A percentile compares a stretch with the other conserved stretches of the same genome.
phyloP scores from a whole-genome alignment of 2,113 vertebrate species.

The Phyllostomus discolor region DNA sequence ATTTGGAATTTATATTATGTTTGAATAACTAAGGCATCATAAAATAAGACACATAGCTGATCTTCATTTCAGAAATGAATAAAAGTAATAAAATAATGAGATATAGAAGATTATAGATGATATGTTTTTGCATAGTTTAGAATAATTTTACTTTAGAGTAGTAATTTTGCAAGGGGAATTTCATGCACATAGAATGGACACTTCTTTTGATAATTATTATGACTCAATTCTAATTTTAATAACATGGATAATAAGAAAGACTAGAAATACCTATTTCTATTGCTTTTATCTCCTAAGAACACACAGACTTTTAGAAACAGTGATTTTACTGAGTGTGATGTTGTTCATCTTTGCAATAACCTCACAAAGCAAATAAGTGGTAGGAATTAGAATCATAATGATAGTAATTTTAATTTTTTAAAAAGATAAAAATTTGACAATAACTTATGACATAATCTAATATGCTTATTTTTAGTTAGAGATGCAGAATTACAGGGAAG shows the following conservation, averaged over 20 bases:
- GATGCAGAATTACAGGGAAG: neutral
- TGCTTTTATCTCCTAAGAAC: neutral
- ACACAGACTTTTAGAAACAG: slow-evolving; percentile 40
- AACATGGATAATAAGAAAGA: slow-evolving; percentile 8
- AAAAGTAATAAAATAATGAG: slow-evolving; percentile 61
- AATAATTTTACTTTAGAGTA: slow-evolving; percentile 47
- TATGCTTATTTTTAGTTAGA: neutral
- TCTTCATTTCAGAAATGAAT: slow-evolving; percentile 59
- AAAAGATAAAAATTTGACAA: neutral
- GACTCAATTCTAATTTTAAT: neutral
- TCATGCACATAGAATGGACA: slow-evolving; percentile 4
- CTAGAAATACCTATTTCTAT: neutral
- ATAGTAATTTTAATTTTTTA: neutral
- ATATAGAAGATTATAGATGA: slow-evolving; percentile 46
- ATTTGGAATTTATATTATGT: slow-evolving; percentile 49
- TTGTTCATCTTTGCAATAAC: neutral
- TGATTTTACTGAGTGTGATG: slow-evolving; percentile 15
- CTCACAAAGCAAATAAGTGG: neutral
- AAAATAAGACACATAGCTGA: slow-evolving; percentile 58
- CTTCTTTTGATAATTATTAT: slow-evolving; percentile 42
- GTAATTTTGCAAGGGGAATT: slow-evolving; percentile 52
- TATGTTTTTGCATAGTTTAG: slow-evolving; percentile 39
- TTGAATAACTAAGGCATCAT: slow-evolving; percentile 54
- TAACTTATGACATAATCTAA: neutral
- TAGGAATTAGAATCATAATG: neutral